These are phyloP conservation scores for Opisthograptis luteolata DNA, from an alignment of 2,888 invertebrate genomes.

Conservation along the genomic window DNA sequence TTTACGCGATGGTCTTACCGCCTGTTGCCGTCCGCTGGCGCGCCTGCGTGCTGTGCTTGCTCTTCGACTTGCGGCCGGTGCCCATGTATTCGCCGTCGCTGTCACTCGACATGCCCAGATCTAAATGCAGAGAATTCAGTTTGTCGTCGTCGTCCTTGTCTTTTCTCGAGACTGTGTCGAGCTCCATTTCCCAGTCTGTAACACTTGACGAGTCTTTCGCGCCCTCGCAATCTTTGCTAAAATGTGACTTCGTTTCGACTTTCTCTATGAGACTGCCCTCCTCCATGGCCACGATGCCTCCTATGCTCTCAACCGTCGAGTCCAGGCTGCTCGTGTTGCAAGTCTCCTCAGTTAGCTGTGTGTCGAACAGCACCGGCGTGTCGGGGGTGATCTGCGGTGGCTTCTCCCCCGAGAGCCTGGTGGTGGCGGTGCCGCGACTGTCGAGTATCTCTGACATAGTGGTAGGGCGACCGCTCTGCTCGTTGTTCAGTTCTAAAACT, in stretches of 20 bases:
- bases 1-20: slow-evolving; percentile 57
- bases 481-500: slow-evolving; percentile 77
- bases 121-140: slow-evolving; percentile 74
- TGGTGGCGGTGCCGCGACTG: slow-evolving; percentile 53
- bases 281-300: slow-evolving; percentile 63
- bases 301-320: slow-evolving; percentile 69
- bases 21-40: slow-evolving; percentile 63
- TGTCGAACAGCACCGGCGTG: slow-evolving; percentile 82
- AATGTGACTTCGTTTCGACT: slow-evolving; percentile 57
- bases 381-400: slow-evolving; percentile 79
- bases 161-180: slow-evolving; percentile 77
- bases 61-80: slow-evolving; percentile 60
- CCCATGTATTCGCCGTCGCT: slow-evolving; percentile 76
- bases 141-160: slow-evolving; percentile 75
- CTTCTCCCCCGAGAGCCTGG: slow-evolving; percentile 53
- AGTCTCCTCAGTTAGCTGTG: slow-evolving; percentile 65
- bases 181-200: slow-evolving; percentile 86
- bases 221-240: slow-evolving; percentile 60
- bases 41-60: slow-evolving; percentile 60
- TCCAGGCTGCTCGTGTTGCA: slow-evolving; percentile 75
- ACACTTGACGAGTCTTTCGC: slow-evolving; percentile 72
- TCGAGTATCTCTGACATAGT: slow-evolving; percentile 79
- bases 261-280: slow-evolving; percentile 58
- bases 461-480: slow-evolving; percentile 73
- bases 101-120: slow-evolving; percentile 81